Conservation (phyloP, 1,140 invertebrate species). For the Monochamus saltuarius region DNA sequence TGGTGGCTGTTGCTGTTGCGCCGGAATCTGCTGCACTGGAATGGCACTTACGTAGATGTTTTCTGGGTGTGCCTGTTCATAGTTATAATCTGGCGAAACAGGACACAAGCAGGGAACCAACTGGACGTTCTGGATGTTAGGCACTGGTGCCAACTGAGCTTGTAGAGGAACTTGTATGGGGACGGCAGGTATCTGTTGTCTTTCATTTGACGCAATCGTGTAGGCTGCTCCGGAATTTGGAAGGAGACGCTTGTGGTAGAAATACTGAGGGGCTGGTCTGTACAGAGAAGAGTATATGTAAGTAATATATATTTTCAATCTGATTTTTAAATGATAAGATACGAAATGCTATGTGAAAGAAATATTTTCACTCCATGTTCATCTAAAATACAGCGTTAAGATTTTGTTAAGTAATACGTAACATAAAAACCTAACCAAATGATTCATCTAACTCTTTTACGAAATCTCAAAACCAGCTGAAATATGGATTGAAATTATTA, state of each 20-base stretch:
- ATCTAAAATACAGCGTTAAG: too few species aligned
- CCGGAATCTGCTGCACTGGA: constrained; percentile 9
- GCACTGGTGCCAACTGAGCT: constrained; percentile 28
- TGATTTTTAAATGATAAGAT: too few species aligned
- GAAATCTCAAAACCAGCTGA: too few species aligned
- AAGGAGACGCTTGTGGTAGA: constrained; percentile 13
- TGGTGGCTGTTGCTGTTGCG: background rate
- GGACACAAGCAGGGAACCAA: constrained; percentile 60
- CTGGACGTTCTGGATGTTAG: constrained; percentile 52
- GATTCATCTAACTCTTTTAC: too few species aligned
- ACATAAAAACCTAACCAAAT: too few species aligned
- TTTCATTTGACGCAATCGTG: constrained; percentile 10
- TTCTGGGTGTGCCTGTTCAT: constrained; percentile 22
- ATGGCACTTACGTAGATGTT: constrained; percentile 7
- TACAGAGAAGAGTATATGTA: constrained; percentile 12
- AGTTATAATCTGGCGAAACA: constrained; percentile 28
- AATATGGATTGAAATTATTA: too few species aligned
- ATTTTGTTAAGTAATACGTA: too few species aligned
- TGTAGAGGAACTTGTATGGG: constrained; percentile 41
- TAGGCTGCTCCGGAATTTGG: constrained; percentile 12
- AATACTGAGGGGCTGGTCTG: constrained; percentile 23
- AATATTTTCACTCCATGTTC: too few species aligned
- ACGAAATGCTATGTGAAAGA: too few species aligned
- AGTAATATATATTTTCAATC: background rate
- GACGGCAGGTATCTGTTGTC: constrained; percentile 22